These are phyloP conservation scores for Conops quadrifasciatus DNA, from an alignment of 2,888 invertebrate genomes.

Conservation along the genomic window DNA sequence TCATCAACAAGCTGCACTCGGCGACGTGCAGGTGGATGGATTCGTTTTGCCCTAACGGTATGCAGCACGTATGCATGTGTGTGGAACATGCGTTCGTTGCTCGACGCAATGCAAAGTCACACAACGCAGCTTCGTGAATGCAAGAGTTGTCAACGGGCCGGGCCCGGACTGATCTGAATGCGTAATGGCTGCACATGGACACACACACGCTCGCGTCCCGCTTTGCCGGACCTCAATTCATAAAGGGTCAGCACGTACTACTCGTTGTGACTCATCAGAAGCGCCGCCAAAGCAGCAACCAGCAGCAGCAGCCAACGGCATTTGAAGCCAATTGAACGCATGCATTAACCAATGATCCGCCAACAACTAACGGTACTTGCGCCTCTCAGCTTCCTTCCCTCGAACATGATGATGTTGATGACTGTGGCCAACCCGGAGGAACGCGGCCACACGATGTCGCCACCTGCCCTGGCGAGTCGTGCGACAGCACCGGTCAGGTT, in stretches of 20 bases:
- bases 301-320: background rate
- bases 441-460: background rate
- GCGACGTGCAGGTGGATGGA: background rate
- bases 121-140: background rate
- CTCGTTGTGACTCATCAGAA: constrained; percentile 10
- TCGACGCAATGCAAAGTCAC: background rate
- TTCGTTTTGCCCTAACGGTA: background rate
- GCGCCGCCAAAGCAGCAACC: background rate
- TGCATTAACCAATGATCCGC: constrained; percentile 16
- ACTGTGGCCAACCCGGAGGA: background rate
- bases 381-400: too few relatives aligned
- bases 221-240: too few relatives aligned
- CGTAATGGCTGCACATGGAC: background rate
- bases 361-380: background rate
- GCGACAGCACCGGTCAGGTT: too few relatives aligned
- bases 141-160: constrained; percentile 6
- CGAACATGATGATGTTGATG: background rate
- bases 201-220: too few relatives aligned
- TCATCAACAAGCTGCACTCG: too few relatives aligned
- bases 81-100: too few relatives aligned
- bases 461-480: too few relatives aligned
- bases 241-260: background rate
- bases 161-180: constrained; percentile 9
- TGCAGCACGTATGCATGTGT: background rate
- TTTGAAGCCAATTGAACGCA: constrained; percentile 26